These are phyloP conservation scores for Campylomormyrus numenius DNA, from an alignment of 2,113 vertebrate genomes.

Conservation along the genomic window DNA sequence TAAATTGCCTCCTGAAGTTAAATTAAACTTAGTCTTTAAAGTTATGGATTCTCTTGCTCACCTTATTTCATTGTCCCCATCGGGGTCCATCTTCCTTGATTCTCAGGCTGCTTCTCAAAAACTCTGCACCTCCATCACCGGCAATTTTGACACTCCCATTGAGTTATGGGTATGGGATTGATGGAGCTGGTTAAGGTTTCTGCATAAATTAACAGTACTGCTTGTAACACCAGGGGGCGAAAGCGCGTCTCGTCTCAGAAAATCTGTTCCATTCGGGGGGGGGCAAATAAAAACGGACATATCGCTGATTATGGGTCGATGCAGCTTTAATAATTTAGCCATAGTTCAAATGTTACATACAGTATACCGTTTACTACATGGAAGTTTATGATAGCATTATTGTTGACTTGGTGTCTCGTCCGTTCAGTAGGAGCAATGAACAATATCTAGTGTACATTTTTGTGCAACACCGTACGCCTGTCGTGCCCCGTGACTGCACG, in stretches of 20 bases:
- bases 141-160: background rate
- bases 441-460: background rate
- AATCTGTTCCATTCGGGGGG: background rate
- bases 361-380: background rate
- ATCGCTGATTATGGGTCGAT: background rate
- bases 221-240: slow-evolving; percentile 54
- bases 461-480: background rate
- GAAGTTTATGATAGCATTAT: background rate
- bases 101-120: background rate
- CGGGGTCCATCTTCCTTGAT: background rate
- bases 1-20: background rate
- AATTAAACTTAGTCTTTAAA: background rate
- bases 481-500: background rate
- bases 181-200: background rate
- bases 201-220: background rate
- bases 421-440: background rate
- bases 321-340: background rate
- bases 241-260: slow-evolving; percentile 15
- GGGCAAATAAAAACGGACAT: background rate
- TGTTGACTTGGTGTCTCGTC: background rate
- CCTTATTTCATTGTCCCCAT: background rate
- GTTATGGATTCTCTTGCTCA: background rate
- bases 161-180: background rate
- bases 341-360: background rate
- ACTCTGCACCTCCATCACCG: background rate